phyloP scores from a whole-genome alignment of 2,888 invertebrate species.

The Temnothorax unifasciatus region DNA sequence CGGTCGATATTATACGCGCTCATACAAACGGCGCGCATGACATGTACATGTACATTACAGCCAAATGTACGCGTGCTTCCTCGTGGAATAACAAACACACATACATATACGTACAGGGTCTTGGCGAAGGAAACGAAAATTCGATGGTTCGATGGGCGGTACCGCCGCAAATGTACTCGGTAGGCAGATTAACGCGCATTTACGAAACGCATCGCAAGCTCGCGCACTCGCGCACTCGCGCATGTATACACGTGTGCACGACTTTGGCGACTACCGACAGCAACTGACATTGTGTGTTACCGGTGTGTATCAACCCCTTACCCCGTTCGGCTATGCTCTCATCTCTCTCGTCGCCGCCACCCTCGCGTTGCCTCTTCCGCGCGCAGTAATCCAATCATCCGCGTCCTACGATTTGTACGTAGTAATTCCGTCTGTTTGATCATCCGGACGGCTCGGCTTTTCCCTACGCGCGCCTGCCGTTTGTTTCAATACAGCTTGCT shows the following conservation, averaged over 20 bases:
- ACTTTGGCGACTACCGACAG: conserved; percentile 67
- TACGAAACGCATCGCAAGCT: conserved; percentile 77
- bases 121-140: conserved; percentile 76
- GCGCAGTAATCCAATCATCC: conserved; percentile 82
- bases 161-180: conserved; percentile 79
- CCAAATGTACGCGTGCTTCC: conserved; percentile 62
- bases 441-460: conserved; percentile 76
- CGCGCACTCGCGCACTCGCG: conserved; percentile 43
- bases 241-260: conserved; percentile 58
- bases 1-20: conserved; percentile 23
- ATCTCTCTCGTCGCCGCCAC: conserved; percentile 48
- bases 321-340: conserved; percentile 47
- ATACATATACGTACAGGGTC: conserved; percentile 31
- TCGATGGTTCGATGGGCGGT: conserved; percentile 76
- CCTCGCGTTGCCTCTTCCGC: conserved; percentile 64
- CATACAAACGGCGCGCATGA: not conserved
- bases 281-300: conserved; percentile 52
- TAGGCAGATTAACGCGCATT: conserved; percentile 82
- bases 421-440: conserved; percentile 82
- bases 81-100: conserved; percentile 68
- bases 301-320: conserved; percentile 5
- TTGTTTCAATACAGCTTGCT: conserved; percentile 51
- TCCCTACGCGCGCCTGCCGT: conserved; percentile 59
- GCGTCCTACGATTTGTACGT: conserved; percentile 82
- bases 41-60: conserved; percentile 27